These are phyloP conservation scores for Ceratosolen solmsi DNA, from an alignment of 1,140 invertebrate genomes.

Conservation along the genomic window DNA sequence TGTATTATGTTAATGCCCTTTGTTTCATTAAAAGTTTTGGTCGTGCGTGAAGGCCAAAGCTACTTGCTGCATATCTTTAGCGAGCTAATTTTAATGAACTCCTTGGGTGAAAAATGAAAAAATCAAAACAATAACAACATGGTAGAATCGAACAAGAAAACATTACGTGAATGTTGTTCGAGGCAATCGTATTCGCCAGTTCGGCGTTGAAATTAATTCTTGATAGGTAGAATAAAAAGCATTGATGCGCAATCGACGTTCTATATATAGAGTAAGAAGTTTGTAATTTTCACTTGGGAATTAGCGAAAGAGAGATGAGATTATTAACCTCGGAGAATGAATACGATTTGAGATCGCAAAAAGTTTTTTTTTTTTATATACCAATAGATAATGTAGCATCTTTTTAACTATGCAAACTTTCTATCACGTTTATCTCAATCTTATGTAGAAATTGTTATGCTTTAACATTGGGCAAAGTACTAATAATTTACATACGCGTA, in stretches of 20 bases:
- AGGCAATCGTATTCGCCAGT: not conserved
- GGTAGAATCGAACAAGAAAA: not conserved
- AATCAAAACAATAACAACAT: not conserved
- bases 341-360: no score
- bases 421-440: no score
- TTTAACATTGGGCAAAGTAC: not conserved
- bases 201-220: no score
- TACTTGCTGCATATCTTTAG: slow-evolving; percentile 3
- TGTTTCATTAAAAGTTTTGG: not conserved
- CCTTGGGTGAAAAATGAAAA: not conserved
- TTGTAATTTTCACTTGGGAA: not conserved
- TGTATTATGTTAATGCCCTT: not conserved
- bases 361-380: no score
- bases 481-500: not conserved
- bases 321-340: no score
- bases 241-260: not conserved
- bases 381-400: no score
- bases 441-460: no score
- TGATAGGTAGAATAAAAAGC: no score
- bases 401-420: no score
- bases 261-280: not conserved
- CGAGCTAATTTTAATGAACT: not conserved
- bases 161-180: not conserved
- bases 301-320: no score
- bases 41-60: not conserved